Evolutionary conservation across 2,113 vertebrate species (phyloP), one percentile per base, ranked within the genome.

Genomic region (Uropsilus gracilis): DNA sequence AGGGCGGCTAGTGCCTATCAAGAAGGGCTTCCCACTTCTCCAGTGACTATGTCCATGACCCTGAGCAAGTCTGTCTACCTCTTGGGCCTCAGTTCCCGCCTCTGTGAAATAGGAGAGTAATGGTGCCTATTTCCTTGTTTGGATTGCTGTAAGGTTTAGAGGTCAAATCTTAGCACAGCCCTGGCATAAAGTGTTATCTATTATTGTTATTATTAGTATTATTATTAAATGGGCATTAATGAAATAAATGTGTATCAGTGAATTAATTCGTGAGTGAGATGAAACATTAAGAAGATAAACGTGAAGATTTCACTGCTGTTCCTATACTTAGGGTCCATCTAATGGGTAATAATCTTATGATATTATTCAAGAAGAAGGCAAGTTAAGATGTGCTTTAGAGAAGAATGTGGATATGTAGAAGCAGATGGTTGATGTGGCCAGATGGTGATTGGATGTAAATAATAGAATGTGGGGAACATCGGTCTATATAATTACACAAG

Each of bases 1-100:
- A 17, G 16, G 42, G 18, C 18, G 5, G 24, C 6, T 0, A 1
- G 55, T 1, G 1, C 39, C 3, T 2, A 1, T 24, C 8, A 44
- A 32, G 30, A 18, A 1, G 20, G 16, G 3, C 24, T 32, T 37
- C 53, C 13, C 3, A 34, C 17, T n/a, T 46, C 63, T 55, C 72
- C 18, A 12, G 53, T 18, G 37, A 24, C 69, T 2, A n/a, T 64
- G 34, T 42, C 32, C 11, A 11, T 18, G 24, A 48, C 11, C 9
- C 22, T 37, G 69, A 76, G 22, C 61, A 59, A 53, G 53, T 76
- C 86, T 81, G 20, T n/a, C 28, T 53, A 34, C 10, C 4, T 63
- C 85, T 55, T 17, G 39, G 26, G 32, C 44, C 48, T 71, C 61
- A 20, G 53, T 86, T 87, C 92, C 28, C 53, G 71, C 53, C 42